Evolutionary conservation across 1,140 invertebrate genomes (phyloP), one percentile per base, ranked within the genome.

Genomic region (Hypothenemus hampei): DNA sequence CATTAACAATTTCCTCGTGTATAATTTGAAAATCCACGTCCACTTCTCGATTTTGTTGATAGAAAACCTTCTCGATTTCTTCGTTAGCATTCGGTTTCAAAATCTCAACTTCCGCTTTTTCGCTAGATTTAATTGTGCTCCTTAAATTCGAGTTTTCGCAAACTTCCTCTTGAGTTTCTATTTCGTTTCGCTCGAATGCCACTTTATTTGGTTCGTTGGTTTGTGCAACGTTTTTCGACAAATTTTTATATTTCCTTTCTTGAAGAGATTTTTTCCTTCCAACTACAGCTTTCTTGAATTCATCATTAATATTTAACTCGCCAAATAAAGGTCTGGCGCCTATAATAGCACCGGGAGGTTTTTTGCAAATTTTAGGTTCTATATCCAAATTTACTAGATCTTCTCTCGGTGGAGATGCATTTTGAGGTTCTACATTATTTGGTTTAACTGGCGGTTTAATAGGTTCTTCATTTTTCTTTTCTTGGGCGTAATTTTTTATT

Each of bases 251-350:
- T 41, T 56, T 41, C 48, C 49, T 61, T 6, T 43, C 49, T 46
- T 59, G 45, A 20, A 60, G 46, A 1, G 64, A 63, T 47, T 65
- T 63, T 33, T 66, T 61, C 18, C 61, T 61, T 6, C 60, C 60
- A 47, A 60, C 59, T 10, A 72, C 50, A 3, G 69, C 68, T 64
- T 70, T 70, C 49, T 68, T 65, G 39, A 72, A 67, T 60, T 70
- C 69, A 19, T 55, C 53, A 44, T 70, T 72, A 19, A 70, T 68
- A 39, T 71, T 63, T 5, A 66, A 15, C 58, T 66, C 63, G 0
- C 70, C 67, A 54, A 71, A 72, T 11, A 74, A 41, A 1, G 72
- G 71, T 46, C 67, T 61, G 1, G 71, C 71, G 8, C 72, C 72
- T 21, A 68, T 67, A 3, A 74, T 66, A 6, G 67, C 56, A 51